Evolutionary conservation across 2,888 invertebrate species (phyloP).

Genomic region (Polymixis flavicincta): DNA sequence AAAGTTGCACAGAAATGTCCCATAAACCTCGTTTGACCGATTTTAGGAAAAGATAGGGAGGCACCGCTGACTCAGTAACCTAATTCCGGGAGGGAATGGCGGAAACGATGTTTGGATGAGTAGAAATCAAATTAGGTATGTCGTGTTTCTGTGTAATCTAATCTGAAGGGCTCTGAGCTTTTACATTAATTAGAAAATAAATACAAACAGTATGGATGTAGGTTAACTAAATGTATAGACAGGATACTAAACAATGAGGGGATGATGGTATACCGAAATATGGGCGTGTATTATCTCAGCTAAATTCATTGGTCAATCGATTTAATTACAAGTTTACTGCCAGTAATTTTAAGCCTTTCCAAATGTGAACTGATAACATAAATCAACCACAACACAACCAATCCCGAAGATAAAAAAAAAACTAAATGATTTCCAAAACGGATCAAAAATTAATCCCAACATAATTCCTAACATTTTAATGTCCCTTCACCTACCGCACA

Average conservation of each 20-base stretch:
- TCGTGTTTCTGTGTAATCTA: conserved; percentile 52
- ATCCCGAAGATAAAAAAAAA: not conserved
- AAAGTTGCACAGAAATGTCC: conserved; percentile 67
- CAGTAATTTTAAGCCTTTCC: not conserved
- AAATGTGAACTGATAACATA: not conserved
- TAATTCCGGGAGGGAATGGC: conserved; percentile 63
- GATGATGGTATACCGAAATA: not conserved
- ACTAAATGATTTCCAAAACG: not conserved
- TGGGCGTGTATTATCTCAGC: not conserved
- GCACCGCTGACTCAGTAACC: conserved; percentile 71
- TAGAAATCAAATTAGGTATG: conserved; percentile 59
- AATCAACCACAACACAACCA: not conserved
- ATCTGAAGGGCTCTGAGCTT: conserved; percentile 43
- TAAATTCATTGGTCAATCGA: not conserved
- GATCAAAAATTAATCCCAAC: conserved; percentile 52
- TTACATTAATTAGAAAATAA: conserved; percentile 57
- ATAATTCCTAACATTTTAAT: conserved; percentile 51
- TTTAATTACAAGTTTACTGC: not conserved
- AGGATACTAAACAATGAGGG: not conserved
- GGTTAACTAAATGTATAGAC: not conserved
- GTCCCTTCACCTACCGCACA: conserved; percentile 54
- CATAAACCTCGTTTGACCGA: conserved; percentile 73
- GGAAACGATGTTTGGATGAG: conserved; percentile 54
- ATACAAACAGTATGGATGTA: conserved; percentile 28
- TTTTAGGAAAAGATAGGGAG: conserved; percentile 67